Conservation (phyloP, 2,797 vertebrate genomes). For the Odontamblyopus rebecca region DNA sequence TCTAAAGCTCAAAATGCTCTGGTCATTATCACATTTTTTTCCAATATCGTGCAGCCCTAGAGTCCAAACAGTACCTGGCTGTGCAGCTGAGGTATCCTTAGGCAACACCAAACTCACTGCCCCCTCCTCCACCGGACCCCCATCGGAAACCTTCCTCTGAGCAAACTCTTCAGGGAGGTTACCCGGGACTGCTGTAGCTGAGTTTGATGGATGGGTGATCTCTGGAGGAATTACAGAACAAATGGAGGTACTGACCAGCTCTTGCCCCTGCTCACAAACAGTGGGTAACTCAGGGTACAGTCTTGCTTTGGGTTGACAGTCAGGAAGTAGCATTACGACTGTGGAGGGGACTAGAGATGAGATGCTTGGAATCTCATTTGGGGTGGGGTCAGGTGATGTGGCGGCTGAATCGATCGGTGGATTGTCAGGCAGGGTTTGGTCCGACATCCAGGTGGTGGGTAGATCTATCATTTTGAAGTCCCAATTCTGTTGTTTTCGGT, state of each 20-base stretch:
- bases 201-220: slow-evolving; percentile 13
- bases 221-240: slow-evolving; percentile 12
- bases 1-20: no score
- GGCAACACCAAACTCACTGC: slow-evolving; percentile 51
- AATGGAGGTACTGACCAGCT: background rate
- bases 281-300: slow-evolving; percentile 22
- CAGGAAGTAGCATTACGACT: slow-evolving; percentile 44
- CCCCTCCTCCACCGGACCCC: slow-evolving; percentile 48
- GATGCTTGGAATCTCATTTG: slow-evolving; percentile 39
- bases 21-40: no score
- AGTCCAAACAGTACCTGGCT: slow-evolving; percentile 47
- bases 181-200: slow-evolving; percentile 1
- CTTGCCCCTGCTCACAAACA: slow-evolving; percentile 8
- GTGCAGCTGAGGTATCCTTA: slow-evolving; percentile 44
- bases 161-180: background rate
- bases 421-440: slow-evolving; percentile 16
- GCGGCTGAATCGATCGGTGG: slow-evolving; percentile 16
- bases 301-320: slow-evolving; percentile 18
- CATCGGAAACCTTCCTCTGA: slow-evolving; percentile 47
- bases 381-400: slow-evolving; percentile 23
- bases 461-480: slow-evolving; percentile 27
- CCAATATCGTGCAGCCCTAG: no score
- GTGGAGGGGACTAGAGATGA: slow-evolving; percentile 58
- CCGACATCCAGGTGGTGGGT: background rate
- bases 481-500: background rate